Percentiles rank a stretch among this genome's conserved stretches.
Evolutionary conservation across 1,140 invertebrate species (phyloP).

Genomic region (Eupeodes corollae): DNA sequence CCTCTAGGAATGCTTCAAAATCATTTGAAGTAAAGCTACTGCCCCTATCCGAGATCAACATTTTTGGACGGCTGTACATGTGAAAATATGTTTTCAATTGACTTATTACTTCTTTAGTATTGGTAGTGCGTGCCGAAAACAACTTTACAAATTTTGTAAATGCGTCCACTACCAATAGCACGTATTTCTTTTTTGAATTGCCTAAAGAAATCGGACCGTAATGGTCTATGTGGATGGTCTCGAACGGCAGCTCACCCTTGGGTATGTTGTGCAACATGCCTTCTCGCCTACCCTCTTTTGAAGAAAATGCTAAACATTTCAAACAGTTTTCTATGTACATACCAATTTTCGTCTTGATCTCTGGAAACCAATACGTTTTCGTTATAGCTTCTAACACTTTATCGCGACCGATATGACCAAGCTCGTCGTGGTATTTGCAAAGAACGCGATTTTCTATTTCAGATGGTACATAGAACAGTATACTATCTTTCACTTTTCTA

Average conservation of each 20-base stretch:
- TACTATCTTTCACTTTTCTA: conserved; percentile 12
- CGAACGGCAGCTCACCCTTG: conserved; percentile 14
- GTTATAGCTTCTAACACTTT: conserved; percentile 33
- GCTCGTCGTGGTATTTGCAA: conserved; percentile 19
- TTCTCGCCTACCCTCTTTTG: conserved; percentile 31
- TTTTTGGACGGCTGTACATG: conserved; percentile 12
- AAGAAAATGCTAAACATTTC: conserved; percentile 17
- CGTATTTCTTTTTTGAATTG: conserved; percentile 33
- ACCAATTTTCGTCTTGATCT: conserved; percentile 18
- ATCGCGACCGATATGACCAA: conserved; percentile 28
- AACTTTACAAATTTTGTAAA: conserved; percentile 15
- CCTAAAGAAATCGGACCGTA: conserved; percentile 26
- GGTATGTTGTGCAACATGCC: conserved; percentile 18
- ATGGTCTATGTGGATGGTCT: conserved; percentile 21
- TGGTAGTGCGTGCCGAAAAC: conserved; percentile 10
- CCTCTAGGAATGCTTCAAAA: conserved; percentile 13
- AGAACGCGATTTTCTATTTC: conserved; percentile 21
- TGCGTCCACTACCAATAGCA: conserved; percentile 36
- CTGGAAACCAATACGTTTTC: conserved; percentile 34
- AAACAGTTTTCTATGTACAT: conserved; percentile 24
- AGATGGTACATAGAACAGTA: conserved; percentile 19
- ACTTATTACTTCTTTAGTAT: conserved; percentile 19
- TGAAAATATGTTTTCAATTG: conserved; percentile 13
- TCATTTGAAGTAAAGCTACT: conserved; percentile 20
- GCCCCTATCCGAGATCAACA: conserved; percentile 21